Evolutionary conservation across 1,140 invertebrate genomes (phyloP).

Genomic region (Coenobita brevimanus): DNA sequence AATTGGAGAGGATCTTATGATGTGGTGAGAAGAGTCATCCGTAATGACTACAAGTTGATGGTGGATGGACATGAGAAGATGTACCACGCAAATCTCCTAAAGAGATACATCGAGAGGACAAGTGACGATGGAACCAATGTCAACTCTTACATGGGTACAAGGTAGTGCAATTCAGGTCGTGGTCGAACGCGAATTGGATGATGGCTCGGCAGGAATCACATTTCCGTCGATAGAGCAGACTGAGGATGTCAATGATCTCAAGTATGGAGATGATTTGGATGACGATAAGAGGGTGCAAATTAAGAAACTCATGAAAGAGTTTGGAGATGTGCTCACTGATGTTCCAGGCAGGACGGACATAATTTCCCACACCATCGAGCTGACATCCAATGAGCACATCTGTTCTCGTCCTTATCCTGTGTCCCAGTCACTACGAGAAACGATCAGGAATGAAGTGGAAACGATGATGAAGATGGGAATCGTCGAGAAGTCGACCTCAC

Average conservation of each 20-base stretch:
- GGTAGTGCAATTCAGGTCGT: too few species aligned
- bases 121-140: too few species aligned
- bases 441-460: neutral
- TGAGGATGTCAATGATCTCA: neutral
- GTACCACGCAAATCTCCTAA: neutral
- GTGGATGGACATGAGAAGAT: too few species aligned
- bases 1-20: neutral
- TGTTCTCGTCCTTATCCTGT: neutral
- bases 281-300: too few species aligned
- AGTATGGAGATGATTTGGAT: too few species aligned
- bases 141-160: too few species aligned
- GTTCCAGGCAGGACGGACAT: neutral
- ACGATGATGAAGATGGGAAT: neutral
- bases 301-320: too few species aligned
- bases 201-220: neutral
- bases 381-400: neutral
- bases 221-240: neutral
- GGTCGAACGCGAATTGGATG: neutral
- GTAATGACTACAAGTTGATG: too few species aligned
- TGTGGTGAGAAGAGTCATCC: neutral
- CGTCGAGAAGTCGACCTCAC: neutral
- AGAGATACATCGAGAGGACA: neutral
- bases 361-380: neutral
- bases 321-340: too few species aligned
- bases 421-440: neutral